Conservation (phyloP, 2,888 invertebrate species). For the Hydrotaea cyrtoneurina region DNA sequence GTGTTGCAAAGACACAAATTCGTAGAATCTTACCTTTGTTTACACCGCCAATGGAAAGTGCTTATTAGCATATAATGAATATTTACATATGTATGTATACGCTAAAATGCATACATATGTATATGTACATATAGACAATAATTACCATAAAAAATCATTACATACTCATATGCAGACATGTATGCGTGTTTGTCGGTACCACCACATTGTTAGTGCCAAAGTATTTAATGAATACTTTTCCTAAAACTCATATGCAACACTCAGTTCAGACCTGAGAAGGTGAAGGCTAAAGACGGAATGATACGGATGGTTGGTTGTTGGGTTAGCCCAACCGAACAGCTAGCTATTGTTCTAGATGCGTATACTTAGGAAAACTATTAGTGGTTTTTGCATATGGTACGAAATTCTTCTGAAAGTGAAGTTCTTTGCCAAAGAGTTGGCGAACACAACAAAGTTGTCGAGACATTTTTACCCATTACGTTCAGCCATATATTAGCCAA, state of each 20-base stretch:
- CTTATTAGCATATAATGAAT: conserved; percentile 39
- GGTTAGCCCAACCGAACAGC: conserved; percentile 12
- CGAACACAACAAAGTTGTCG: conserved; percentile 36
- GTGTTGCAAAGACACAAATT: not conserved
- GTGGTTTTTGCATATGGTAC: not conserved
- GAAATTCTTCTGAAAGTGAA: not conserved
- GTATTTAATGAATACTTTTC: conserved; percentile 1
- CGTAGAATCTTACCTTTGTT: conserved; percentile 14
- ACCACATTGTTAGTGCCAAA: not conserved
- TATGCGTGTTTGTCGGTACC: not conserved
- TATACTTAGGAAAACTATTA: conserved; percentile 22
- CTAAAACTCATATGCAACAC: not conserved
- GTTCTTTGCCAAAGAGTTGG: not conserved
- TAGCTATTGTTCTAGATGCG: conserved; percentile 22
- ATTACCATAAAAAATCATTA: conserved; percentile 18
- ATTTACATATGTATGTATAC: conserved; percentile 15
- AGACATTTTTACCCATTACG: conserved; percentile 63
- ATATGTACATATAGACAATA: not conserved
- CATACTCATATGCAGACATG: not conserved
- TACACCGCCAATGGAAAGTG: conserved; percentile 30
- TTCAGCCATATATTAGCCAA: conserved; percentile 63
- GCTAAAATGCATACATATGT: not conserved
- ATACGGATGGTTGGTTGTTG: conserved; percentile 6
- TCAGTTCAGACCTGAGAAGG: not conserved
- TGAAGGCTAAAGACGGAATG: not conserved